Conservation (phyloP, 1,140 invertebrate genomes). For the Bactericera cockerelli region DNA sequence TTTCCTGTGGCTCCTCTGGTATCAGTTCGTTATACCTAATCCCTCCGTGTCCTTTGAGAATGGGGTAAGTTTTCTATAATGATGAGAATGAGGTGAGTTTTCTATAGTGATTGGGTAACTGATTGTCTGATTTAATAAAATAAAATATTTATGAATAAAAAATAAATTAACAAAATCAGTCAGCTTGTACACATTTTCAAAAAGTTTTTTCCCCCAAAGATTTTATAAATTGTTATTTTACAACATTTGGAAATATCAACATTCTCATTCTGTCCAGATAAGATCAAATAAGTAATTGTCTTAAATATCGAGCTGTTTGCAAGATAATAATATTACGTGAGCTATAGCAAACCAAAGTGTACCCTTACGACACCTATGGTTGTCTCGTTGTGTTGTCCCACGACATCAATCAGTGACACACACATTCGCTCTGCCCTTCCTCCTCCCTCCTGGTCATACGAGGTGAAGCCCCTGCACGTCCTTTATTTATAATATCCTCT, state of each 20-base stretch:
- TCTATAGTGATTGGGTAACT: no score
- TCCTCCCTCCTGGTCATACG: neutral
- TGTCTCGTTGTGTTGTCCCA: no score
- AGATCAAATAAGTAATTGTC: no score
- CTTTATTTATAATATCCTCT: no score
- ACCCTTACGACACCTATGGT: no score
- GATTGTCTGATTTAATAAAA: neutral
- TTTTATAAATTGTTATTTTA: neutral
- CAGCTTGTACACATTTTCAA: neutral
- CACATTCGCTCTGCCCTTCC: neutral
- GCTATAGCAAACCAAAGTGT: no score
- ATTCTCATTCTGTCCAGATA: no score
- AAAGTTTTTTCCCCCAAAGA: neutral
- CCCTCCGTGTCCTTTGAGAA: slow-evolving; percentile 29
- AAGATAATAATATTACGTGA: no score
- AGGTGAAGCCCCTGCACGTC: no score
- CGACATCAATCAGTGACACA: slow-evolving; percentile 2
- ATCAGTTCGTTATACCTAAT: slow-evolving; percentile 31
- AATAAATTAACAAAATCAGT: neutral
- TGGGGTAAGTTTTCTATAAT: slow-evolving; percentile 32
- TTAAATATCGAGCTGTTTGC: no score
- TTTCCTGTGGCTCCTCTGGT: slow-evolving; percentile 42
- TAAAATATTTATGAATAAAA: neutral
- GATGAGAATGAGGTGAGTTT: no score
- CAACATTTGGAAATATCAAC: no score